Conservation (phyloP, 2,888 invertebrate species). For the Erpobdella octoculata region DNA sequence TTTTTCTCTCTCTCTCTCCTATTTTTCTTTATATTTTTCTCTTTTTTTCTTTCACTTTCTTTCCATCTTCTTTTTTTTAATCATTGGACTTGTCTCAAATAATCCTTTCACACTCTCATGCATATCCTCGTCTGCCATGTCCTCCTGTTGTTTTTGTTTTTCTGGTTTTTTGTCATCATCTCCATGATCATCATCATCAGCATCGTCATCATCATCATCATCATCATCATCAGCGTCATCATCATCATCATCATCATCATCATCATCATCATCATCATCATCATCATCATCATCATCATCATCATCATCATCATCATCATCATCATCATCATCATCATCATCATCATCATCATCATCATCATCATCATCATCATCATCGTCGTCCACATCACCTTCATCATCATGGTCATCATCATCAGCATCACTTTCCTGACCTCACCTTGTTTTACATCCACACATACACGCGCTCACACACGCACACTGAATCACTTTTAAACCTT, state of each 20-base stretch:
- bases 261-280: not conserved
- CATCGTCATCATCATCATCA: constrained; percentile 19
- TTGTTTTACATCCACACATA: too few relatives aligned
- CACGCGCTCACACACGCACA: too few relatives aligned
- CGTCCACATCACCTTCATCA: too few relatives aligned
- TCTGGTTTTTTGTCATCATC: not conserved
- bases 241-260: not conserved
- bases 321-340: constrained; percentile 10
- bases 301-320: constrained; percentile 15
- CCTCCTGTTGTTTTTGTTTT: not conserved
- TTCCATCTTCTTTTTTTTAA: not conserved
- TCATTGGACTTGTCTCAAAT: not conserved
- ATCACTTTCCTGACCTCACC: too few relatives aligned
- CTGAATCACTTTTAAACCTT: too few relatives aligned
- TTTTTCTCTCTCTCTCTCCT: too few relatives aligned
- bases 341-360: not conserved
- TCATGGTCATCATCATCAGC: not conserved
- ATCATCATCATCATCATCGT: not conserved
- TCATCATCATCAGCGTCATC: not conserved
- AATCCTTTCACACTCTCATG: not conserved
- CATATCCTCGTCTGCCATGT: not conserved
- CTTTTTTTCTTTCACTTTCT: not conserved
- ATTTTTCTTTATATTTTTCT: too few relatives aligned
- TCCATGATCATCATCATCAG: not conserved
- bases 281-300: not conserved